These are phyloP conservation scores for Pipistrellus nathusii DNA, from an alignment of 2,797 vertebrate species.

Conservation along the genomic window DNA sequence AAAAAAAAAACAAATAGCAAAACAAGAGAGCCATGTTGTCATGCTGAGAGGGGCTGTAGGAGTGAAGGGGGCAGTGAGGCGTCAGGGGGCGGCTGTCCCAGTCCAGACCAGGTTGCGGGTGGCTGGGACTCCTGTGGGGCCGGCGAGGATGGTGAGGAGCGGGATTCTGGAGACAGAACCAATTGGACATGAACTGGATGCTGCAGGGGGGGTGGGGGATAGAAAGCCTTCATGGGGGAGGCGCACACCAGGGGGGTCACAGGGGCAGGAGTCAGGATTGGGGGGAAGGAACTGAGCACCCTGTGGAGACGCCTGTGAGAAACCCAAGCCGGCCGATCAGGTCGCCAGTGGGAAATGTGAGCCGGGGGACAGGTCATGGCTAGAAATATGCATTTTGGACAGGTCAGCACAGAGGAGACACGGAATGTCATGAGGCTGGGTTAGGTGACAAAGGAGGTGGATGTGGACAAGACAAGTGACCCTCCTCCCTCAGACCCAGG, in stretches of 20 bases:
- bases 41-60: not conserved
- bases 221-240: not conserved
- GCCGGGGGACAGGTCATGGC: not conserved
- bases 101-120: not conserved
- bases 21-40: too few species aligned
- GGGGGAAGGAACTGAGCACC: not conserved
- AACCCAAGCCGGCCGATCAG: not conserved
- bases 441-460: not conserved
- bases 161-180: not conserved
- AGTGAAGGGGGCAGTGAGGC: not conserved
- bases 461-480: not conserved
- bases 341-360: not conserved
- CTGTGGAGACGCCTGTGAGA: not conserved
- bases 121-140: not conserved
- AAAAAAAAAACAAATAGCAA: not conserved
- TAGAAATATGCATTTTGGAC: slow-evolving; percentile 9
- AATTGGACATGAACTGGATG: not conserved
- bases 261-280: not conserved
- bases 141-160: not conserved
- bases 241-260: accelerated
- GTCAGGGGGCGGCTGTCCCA: not conserved
- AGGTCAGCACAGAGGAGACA: not conserved
- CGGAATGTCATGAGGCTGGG: not conserved
- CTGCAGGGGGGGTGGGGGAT: accelerated
- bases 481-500: too few species aligned